Base-by-base conservation (phyloP, 2,888 invertebrate species). In the Aromia moschata region DNA sequence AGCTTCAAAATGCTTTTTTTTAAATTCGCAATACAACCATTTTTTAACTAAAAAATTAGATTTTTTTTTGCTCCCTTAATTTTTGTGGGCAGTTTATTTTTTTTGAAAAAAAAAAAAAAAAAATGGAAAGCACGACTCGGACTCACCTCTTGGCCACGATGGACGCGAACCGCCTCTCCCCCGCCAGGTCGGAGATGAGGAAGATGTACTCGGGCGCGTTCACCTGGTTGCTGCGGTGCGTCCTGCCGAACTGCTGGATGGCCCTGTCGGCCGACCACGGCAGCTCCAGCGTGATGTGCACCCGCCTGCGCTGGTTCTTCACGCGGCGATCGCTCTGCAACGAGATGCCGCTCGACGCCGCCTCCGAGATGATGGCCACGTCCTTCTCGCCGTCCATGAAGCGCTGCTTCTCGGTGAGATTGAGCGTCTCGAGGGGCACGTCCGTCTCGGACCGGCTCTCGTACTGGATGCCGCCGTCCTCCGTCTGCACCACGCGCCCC, bases 201-300 rank as follows among this genome's bases (percentile, higher is more conserved):
- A 99, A 99, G 64, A 98, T 91, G 81, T 99, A 99, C 79, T 99
- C 98, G 1, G 99, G 99, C 0, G 98, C 98, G 81, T 94, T 97
- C 30, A 98, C 97, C 81, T 99, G 98, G 60, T 81, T 81, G 74
- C 79, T 79, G 18, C 80, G 68, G 67, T 81, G 81, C 49, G 81
- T 81, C 43, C 81, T 68, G 84, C 96, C 99, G 81, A 99, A 99
- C 81, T 99, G 99, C 77, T 99, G 99, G 72, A 99, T 93, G 18
- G 99, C 99, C 73, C 98, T 86, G 82, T 99, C 99, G 10, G 99
- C 99, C 62, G 96, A 97, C 99, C 99, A 99, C 0, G 99, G 99
- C 74, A 99, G 81, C 79, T 99, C 99, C 44, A 99, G 80, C 0
- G 99, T 99, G 70, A 99, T 98, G 81, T 99, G 99, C 11, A 99